Percentiles rank a stretch among this genome's conserved stretches.
Conservation (phyloP, 2,888 invertebrate genomes). For the Biston betularia region DNA sequence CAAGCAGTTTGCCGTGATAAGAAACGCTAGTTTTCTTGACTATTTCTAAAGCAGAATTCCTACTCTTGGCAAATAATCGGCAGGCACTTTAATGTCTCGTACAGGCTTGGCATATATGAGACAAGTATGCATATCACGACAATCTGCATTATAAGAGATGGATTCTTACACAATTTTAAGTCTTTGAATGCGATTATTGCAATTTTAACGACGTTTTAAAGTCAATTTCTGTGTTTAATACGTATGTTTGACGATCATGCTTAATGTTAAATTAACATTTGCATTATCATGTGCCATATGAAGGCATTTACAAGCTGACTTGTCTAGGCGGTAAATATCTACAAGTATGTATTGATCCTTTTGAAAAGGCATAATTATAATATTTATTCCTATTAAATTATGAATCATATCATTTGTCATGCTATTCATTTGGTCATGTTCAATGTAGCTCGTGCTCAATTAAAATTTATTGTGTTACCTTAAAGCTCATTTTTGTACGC, state of each 20-base stretch:
- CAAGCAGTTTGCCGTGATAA: conserved; percentile 18
- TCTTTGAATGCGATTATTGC: conserved; percentile 29
- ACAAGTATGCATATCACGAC: conserved; percentile 32
- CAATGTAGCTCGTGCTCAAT: conserved; percentile 63
- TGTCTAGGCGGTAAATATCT: conserved; percentile 33
- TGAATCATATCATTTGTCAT: conserved; percentile 48
- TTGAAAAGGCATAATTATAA: conserved; percentile 43
- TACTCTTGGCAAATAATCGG: conserved; percentile 28
- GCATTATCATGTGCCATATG: conserved; percentile 42
- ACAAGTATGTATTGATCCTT: conserved; percentile 39
- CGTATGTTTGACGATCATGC: conserved; percentile 10
- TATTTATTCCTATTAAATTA: conserved; percentile 42
- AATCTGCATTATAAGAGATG: conserved; percentile 34
- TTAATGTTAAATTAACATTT: conserved; percentile 36
- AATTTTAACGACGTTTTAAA: conserved; percentile 37
- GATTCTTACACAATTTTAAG: conserved; percentile 38
- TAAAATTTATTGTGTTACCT: conserved; percentile 55
- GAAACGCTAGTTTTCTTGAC: background rate
- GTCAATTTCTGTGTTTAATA: conserved; percentile 38
- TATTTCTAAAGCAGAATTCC: conserved; percentile 19
- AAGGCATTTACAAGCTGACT: conserved; percentile 41
- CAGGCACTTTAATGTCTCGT: conserved; percentile 3
- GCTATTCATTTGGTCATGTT: conserved; percentile 47
- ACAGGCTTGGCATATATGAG: conserved; percentile 20
- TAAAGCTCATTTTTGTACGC: conserved; percentile 54